A percentile compares a stretch with the other conserved stretches of the same genome.
These are phyloP conservation scores for Gulo gulo DNA, from an alignment of 2,113 vertebrate genomes.

Conservation along the genomic window DNA sequence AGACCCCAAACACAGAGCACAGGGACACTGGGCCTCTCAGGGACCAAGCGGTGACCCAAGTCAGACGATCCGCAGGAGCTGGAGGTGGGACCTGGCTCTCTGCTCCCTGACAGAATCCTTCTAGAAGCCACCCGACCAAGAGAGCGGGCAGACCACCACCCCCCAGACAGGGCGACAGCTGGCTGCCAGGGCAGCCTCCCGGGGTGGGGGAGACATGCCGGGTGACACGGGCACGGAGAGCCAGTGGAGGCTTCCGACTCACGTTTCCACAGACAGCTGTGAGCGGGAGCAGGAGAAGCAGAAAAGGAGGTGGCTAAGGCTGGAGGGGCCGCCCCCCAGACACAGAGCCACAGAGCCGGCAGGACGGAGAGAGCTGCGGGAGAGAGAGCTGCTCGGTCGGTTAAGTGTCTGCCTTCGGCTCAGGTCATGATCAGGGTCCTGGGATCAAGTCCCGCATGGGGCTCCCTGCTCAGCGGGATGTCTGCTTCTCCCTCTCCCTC, in stretches of 20 bases:
- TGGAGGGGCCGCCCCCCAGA: fast-evolving
- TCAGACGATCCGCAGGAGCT: fast-evolving
- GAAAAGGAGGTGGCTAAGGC: background rate
- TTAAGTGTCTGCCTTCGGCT: no score
- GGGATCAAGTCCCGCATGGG: no score
- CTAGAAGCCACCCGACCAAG: background rate
- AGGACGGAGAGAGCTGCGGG: background rate
- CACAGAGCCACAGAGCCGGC: background rate
- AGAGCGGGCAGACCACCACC: background rate
- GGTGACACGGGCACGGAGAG: background rate
- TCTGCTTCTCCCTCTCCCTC: no score
- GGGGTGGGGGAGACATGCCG: fast-evolving
- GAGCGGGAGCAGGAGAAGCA: no score
- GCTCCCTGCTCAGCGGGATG: no score
- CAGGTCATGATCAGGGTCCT: no score
- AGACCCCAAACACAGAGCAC: background rate
- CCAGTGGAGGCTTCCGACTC: background rate
- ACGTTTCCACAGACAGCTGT: no score
- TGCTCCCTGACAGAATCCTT: background rate
- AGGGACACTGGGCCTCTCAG: background rate
- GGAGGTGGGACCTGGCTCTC: background rate
- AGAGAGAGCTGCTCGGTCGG: no score
- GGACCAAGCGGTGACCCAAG: no score
- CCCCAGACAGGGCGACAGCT: background rate
- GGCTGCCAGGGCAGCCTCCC: background rate